Conservation (phyloP, 2,888 invertebrate genomes). For the Spicauda simplicius region DNA sequence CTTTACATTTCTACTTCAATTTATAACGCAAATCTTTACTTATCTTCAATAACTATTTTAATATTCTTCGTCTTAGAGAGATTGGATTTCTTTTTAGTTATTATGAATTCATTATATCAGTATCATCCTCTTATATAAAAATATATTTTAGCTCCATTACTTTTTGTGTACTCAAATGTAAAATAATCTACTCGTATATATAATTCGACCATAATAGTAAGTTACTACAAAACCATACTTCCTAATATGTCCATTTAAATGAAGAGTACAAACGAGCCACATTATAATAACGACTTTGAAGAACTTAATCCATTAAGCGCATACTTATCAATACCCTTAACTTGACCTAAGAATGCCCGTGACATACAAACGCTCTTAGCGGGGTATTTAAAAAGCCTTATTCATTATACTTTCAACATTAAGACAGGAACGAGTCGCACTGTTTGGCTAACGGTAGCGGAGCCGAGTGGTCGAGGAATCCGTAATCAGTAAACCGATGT, state of each 20-base stretch:
- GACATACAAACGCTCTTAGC: conserved; percentile 36
- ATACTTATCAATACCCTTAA: conserved; percentile 31
- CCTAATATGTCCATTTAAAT: conserved; percentile 18
- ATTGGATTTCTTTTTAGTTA: too few relatives aligned
- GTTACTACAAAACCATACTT: neutral
- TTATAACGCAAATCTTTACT: too few relatives aligned
- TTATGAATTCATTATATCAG: too few relatives aligned
- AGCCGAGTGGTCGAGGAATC: conserved; percentile 49
- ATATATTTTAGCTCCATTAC: too few relatives aligned
- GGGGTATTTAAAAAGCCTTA: conserved; percentile 35
- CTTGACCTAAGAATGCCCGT: conserved; percentile 32
- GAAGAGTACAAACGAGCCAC: conserved; percentile 27
- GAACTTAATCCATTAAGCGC: conserved; percentile 34
- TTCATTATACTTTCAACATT: conserved; percentile 35
- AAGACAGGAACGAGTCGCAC: conserved; percentile 24
- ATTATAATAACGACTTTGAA: conserved; percentile 33
- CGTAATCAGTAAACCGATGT: conserved; percentile 52
- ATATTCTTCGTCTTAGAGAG: too few relatives aligned
- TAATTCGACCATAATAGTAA: neutral
- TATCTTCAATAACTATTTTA: too few relatives aligned
- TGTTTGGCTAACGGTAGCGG: conserved; percentile 36
- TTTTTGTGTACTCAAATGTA: too few relatives aligned
- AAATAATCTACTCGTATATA: neutral
- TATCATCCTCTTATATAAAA: too few relatives aligned
- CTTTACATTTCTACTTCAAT: too few relatives aligned